These are phyloP conservation scores for Dyspetes luteomarginatus DNA, from an alignment of 2,888 invertebrate species.

Conservation along the genomic window DNA sequence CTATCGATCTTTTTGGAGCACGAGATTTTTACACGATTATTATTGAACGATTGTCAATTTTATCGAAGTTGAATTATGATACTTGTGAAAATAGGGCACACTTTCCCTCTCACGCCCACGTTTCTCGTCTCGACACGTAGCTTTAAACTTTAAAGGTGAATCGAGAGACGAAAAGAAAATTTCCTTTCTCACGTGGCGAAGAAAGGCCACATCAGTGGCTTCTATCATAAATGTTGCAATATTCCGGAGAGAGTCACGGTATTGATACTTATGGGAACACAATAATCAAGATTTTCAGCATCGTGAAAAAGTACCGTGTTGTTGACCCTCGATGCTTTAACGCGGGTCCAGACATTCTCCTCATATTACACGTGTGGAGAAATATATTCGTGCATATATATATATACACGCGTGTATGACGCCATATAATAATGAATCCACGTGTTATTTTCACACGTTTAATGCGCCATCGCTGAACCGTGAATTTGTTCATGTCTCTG, in stretches of 20 bases:
- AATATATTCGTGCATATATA: neutral
- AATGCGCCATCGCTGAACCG: conserved; percentile 35
- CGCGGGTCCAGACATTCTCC: conserved; percentile 26
- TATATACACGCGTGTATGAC: neutral
- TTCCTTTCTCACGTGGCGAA: conserved; percentile 42
- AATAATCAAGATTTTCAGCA: conserved; percentile 52
- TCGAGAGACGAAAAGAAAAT: conserved; percentile 7
- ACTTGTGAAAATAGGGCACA: conserved; percentile 18
- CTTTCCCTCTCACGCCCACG: conserved; percentile 62
- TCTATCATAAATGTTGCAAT: conserved; percentile 41
- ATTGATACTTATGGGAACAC: conserved; percentile 22
- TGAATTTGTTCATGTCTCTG: conserved; percentile 53
- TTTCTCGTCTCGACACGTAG: conserved; percentile 3
- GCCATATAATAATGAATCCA: conserved; percentile 16
- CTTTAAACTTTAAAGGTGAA: conserved; percentile 60
- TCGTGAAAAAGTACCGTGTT: conserved; percentile 59
- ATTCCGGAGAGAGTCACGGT: conserved; percentile 14
- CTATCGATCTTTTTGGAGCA: neutral
- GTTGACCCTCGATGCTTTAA: conserved; percentile 54
- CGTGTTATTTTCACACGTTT: conserved; percentile 27
- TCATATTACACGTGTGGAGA: neutral
- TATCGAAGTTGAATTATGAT: conserved; percentile 28
- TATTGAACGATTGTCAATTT: conserved; percentile 7
- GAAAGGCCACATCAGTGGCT: conserved; percentile 4
- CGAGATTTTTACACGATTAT: neutral